Percentiles rank a stretch among this genome's conserved stretches.
Evolutionary conservation across 2,888 invertebrate species (phyloP).

Genomic region (Archips crataeganus): DNA sequence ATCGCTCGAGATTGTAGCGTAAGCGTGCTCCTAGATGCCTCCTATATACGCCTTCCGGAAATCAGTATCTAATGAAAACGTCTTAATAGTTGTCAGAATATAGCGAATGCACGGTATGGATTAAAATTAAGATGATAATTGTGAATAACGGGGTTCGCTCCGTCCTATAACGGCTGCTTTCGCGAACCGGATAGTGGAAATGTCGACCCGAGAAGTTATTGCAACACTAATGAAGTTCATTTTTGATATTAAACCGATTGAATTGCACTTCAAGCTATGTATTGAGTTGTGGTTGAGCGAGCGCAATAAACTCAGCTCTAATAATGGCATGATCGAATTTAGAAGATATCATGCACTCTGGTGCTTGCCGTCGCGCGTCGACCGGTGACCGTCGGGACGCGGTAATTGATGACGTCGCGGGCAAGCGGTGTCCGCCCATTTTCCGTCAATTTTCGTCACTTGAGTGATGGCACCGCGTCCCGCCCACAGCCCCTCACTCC

Average conservation of each 20-base stretch:
- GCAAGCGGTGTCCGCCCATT: slow-evolving; percentile 85
- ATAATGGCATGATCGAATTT: slow-evolving; percentile 39
- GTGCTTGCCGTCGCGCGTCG: slow-evolving; percentile 60
- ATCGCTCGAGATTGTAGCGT: slow-evolving; percentile 69
- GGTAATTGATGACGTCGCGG: slow-evolving; percentile 85
- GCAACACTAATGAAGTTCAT: background rate
- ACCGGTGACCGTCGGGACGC: slow-evolving; percentile 80
- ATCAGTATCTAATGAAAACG: slow-evolving; percentile 57
- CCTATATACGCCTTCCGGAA: slow-evolving; percentile 72
- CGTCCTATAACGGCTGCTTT: too few species aligned
- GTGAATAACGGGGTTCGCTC: too few species aligned
- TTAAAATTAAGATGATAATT: too few species aligned
- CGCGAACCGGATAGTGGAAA: background rate
- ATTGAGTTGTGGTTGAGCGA: background rate
- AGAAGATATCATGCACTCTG: slow-evolving; percentile 73
- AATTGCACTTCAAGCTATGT: background rate
- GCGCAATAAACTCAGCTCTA: slow-evolving; percentile 23
- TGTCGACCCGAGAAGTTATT: background rate
- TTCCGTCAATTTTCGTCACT: slow-evolving; percentile 87
- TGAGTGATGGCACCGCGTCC: slow-evolving; percentile 83
- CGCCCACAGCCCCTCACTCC: slow-evolving; percentile 66
- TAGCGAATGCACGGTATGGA: too few species aligned
- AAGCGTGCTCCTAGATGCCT: slow-evolving; percentile 66
- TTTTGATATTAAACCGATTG: background rate
- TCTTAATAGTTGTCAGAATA: slow-evolving; percentile 2